Base-by-base conservation (phyloP, 2,113 vertebrate species). In the Lathamus discolor region DNA sequence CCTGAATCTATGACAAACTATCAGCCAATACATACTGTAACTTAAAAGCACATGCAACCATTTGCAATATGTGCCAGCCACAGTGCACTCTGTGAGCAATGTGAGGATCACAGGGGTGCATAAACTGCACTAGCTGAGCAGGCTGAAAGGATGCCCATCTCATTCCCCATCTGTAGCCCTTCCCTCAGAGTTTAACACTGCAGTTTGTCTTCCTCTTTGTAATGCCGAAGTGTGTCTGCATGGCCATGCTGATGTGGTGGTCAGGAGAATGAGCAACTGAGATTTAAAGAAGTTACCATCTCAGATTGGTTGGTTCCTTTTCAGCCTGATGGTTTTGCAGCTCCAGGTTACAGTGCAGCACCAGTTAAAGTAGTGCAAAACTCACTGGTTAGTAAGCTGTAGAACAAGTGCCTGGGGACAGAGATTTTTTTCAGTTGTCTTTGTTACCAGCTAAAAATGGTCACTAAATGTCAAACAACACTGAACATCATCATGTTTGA, bases 21-120 rank as follows among this genome's bases (percentile, higher is more conserved):
- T 31, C 68, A 74, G 20, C 9, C 27, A 68, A 6, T 13, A 22
- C 1, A 1, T 55, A 18, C 3, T 13, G 13, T 41, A 68, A 33
- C 16, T 35, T 54, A 55, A 57, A 81, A 81, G 46, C 19, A 70
- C 16, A 4, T 10, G n/a, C 31, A 78, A 55, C 14, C 55, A 4
- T 68, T 43, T 86, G 51, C 33, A 68, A 2, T 23, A 10, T 1
- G 0, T 4, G 12, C 41, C 57, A 54, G 48, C 20, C 20, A 29
- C 29, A 12, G 13, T 6, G 48, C 33, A 27, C 29, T 1, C 37
- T 15, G 20, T 52, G 20, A n/a, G 11, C n/a, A 39, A 15, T 0
- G 7, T 9, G 35, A 55, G 12, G 12, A 29, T 55, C 55, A 25
- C 9, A 29, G 16, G 27, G 17, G 4, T 17, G 2, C 0, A 0